Conservation (phyloP, 1,140 invertebrate species). For the Vanessa tameamea region DNA sequence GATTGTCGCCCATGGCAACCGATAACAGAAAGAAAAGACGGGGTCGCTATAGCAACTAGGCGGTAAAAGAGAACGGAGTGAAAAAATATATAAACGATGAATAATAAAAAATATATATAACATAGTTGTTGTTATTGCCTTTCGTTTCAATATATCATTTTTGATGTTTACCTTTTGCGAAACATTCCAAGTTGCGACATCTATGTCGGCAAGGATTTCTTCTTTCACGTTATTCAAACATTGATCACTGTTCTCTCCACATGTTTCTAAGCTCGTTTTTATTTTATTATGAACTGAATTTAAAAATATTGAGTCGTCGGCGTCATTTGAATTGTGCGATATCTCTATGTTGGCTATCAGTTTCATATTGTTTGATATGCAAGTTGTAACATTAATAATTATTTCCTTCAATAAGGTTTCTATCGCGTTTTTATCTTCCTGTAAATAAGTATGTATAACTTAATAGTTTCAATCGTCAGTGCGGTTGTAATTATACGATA, state of each 20-base stretch:
- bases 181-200: constrained; percentile 14
- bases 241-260: constrained; percentile 38
- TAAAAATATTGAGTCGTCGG: constrained; percentile 40
- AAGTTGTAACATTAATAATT: constrained; percentile 35
- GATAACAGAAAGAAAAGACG: no score
- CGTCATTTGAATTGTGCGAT: constrained; percentile 10
- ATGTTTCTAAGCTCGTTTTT: constrained; percentile 2
- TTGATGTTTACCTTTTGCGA: constrained; percentile 14
- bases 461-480: background rate
- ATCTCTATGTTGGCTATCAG: constrained; percentile 14
- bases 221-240: constrained; percentile 43
- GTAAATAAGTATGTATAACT: constrained; percentile 30
- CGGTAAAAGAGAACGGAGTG: no score
- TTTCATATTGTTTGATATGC: constrained; percentile 39
- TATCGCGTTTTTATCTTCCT: constrained; percentile 40
- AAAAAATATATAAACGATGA: no score
- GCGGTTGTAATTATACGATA: background rate
- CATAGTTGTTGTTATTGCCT: no score
- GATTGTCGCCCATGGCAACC: no score
- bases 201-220: constrained; percentile 37
- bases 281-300: constrained; percentile 37
- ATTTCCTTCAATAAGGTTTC: constrained; percentile 40
- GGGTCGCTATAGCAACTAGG: no score
- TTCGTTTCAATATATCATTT: no score
- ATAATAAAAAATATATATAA: no score